Conservation (phyloP, 1,140 invertebrate genomes). For the Drosophila sucinea region DNA sequence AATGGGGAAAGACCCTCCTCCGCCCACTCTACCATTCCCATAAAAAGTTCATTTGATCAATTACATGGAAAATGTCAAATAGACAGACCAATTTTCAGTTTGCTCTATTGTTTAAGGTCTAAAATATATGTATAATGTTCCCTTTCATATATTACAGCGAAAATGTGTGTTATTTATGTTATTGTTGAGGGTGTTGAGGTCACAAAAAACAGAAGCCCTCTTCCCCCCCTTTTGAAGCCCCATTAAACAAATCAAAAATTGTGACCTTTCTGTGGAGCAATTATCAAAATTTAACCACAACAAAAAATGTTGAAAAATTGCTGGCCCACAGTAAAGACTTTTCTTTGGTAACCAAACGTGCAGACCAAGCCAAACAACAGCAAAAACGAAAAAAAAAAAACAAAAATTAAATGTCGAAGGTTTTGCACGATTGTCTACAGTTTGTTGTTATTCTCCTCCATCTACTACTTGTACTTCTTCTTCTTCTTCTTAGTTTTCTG, state of each 20-base stretch:
- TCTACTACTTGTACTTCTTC: conserved; percentile 3
- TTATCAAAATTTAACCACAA: conserved; percentile 61
- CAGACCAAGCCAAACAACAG: conserved; percentile 58
- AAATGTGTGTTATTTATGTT: conserved; percentile 60
- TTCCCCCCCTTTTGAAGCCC: neutral
- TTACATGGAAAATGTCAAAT: conserved; percentile 73
- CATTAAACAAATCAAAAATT: conserved; percentile 44
- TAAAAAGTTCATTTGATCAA: conserved; percentile 50
- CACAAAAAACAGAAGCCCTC: conserved; percentile 42
- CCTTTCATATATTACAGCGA: conserved; percentile 45
- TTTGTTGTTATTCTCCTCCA: conserved; percentile 7
- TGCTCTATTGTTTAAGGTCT: conserved; percentile 26
- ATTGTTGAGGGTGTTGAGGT: conserved; percentile 66
- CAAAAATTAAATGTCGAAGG: conserved; percentile 80
- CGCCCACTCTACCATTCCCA: neutral
- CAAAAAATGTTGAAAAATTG: conserved; percentile 58
- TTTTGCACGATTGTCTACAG: conserved; percentile 74
- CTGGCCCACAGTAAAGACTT: conserved; percentile 49
- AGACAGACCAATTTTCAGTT: conserved; percentile 36
- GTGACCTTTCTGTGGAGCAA: conserved; percentile 72
- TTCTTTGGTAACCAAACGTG: conserved; percentile 71
- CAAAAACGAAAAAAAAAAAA: conserved; percentile 51
- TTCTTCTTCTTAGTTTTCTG: conserved; percentile 43
- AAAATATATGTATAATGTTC: conserved; percentile 13
- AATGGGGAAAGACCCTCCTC: too few relatives aligned